phyloP scores from a whole-genome alignment of 2,888 invertebrate genomes.

The Eurytoma californica region DNA sequence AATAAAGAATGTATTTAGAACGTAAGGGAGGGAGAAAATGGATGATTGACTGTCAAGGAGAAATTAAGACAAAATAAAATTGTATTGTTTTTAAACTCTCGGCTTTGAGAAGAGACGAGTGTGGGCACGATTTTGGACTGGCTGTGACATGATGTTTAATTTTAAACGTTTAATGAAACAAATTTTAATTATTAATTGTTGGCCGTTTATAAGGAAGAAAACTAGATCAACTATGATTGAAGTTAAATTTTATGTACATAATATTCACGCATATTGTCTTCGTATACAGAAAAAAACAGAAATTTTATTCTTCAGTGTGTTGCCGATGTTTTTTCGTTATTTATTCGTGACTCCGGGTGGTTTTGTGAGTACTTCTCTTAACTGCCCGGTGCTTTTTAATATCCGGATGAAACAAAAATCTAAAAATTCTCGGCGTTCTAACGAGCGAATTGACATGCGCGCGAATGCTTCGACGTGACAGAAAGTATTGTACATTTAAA shows the following conservation, averaged over 20 bases:
- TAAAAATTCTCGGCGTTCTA: constrained; percentile 36
- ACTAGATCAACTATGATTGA: constrained; percentile 42
- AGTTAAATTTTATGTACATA: constrained; percentile 52
- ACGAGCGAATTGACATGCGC: not conserved
- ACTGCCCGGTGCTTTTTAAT: constrained; percentile 41
- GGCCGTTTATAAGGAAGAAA: constrained; percentile 33
- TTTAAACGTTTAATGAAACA: constrained; percentile 61
- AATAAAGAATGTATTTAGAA: constrained; percentile 20
- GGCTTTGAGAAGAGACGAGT: constrained; percentile 20
- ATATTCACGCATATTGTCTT: constrained; percentile 43
- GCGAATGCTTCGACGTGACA: not conserved
- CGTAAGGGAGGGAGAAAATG: constrained; percentile 14
- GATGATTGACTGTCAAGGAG: constrained; percentile 22
- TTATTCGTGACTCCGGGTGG: constrained; percentile 45
- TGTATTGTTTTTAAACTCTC: constrained; percentile 34
- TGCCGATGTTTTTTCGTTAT: constrained; percentile 51
- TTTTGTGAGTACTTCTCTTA: constrained; percentile 35
- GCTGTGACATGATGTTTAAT: constrained; percentile 69
- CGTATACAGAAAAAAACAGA: constrained; percentile 21
- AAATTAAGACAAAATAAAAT: constrained; percentile 16
- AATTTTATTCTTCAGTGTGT: constrained; percentile 42
- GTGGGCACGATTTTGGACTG: constrained; percentile 61
- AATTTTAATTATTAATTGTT: constrained; percentile 50
- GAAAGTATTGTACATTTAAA: constrained; percentile 7
- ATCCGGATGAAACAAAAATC: constrained; percentile 19